These are phyloP conservation scores for Caenorhabditis macrosperma DNA, from an alignment of 2,888 invertebrate genomes.

Conservation along the genomic window DNA sequence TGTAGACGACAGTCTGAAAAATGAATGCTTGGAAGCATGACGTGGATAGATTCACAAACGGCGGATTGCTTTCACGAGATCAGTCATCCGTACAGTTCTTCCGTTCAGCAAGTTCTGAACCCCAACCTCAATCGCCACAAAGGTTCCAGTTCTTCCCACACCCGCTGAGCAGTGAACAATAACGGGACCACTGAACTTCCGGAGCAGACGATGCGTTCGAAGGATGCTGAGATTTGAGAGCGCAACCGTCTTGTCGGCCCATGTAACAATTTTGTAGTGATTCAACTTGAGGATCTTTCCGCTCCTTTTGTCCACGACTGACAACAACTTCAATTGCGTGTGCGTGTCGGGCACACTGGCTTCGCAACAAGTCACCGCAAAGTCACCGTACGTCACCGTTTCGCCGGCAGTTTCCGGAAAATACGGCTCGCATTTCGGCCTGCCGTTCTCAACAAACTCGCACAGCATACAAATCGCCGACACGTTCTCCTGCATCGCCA, in stretches of 20 bases:
- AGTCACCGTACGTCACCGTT: constrained; percentile 5
- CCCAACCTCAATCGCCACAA: constrained; percentile 52
- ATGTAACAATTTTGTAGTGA: constrained; percentile 34
- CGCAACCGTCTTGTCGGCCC: constrained; percentile 57
- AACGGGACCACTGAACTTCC: constrained; percentile 45
- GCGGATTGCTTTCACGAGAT: constrained; percentile 26
- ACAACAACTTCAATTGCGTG: constrained; percentile 19
- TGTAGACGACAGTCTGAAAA: constrained; percentile 46
- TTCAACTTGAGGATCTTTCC: constrained; percentile 11
- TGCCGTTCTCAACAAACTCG: constrained; percentile 37
- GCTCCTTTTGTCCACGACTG: constrained; percentile 15
- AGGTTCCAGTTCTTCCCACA: constrained; percentile 68
- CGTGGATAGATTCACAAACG: constrained; percentile 7
- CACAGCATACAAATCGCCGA: constrained; percentile 51
- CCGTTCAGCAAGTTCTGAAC: constrained; percentile 44
- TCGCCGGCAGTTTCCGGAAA: constrained; percentile 11
- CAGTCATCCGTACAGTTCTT: not conserved
- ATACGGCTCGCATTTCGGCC: constrained; percentile 43
- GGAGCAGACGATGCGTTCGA: constrained; percentile 19
- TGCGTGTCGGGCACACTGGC: constrained; percentile 19
- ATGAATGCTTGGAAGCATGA: not conserved
- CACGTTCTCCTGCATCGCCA: constrained; percentile 46
- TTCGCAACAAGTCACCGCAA: constrained; percentile 22
- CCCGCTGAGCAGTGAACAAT: constrained; percentile 72
- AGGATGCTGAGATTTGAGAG: constrained; percentile 36